phyloP scores from a whole-genome alignment of 2,113 vertebrate genomes.

The Microcebus griseorufus region DNA sequence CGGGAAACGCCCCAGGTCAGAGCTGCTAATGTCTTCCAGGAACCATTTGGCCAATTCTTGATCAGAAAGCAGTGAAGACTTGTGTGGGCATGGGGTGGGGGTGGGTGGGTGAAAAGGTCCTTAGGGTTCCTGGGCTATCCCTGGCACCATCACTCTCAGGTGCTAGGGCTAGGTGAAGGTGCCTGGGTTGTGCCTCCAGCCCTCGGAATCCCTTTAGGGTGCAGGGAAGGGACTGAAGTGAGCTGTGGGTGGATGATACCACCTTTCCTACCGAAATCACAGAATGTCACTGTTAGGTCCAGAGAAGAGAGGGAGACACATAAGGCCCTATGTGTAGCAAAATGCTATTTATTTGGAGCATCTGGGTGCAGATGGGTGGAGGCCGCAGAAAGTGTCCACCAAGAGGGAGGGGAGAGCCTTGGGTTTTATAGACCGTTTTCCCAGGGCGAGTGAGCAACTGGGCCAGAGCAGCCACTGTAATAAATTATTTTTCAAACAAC shows the following conservation, averaged over 20 bases:
- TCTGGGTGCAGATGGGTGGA: no score
- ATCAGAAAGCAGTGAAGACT: no score
- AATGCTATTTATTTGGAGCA: not conserved
- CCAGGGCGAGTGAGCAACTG: no score
- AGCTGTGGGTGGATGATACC: not conserved
- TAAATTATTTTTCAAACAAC: no score
- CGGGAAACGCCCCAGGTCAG: not conserved
- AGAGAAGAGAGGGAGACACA: no score
- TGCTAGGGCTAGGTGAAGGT: not conserved
- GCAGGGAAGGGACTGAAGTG: not conserved
- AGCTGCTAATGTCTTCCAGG: not conserved
- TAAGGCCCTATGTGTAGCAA: no score
- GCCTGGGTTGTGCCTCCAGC: no score
- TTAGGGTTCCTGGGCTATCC: fast-evolving
- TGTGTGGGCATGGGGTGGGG: no score
- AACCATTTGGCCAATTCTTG: not conserved
- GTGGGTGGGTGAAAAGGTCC: not conserved
- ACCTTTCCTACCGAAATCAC: not conserved
- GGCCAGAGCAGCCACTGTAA: no score
- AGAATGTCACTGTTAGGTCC: not conserved
- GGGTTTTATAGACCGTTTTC: no score
- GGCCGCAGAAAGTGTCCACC: no score
- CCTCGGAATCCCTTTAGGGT: fast-evolving
- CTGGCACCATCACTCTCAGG: fast-evolving
- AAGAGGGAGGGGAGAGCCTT: no score